Evolutionary conservation across 2,888 invertebrate species (phyloP).

Genomic region (Isotomurus palustris): DNA sequence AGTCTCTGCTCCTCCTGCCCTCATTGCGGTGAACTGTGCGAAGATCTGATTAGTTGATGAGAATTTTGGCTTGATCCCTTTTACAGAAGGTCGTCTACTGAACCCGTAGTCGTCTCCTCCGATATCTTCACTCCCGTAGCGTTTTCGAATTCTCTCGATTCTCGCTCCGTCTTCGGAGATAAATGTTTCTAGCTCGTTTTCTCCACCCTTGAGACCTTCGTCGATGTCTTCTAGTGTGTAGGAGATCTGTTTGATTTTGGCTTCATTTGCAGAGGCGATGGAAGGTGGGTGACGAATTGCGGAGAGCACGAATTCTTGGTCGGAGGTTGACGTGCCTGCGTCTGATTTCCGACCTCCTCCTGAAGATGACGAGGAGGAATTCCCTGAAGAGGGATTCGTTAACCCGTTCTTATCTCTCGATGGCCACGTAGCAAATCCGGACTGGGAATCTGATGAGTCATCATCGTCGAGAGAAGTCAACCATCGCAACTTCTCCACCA

Average conservation of each 20-base stretch:
- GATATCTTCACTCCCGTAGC: slow-evolving; percentile 64
- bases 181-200: slow-evolving; percentile 71
- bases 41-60: slow-evolving; percentile 60
- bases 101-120: slow-evolving; percentile 87
- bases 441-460: slow-evolving; percentile 48
- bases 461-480: slow-evolving; percentile 82
- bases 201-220: slow-evolving; percentile 53
- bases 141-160: slow-evolving; percentile 74
- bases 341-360: slow-evolving; percentile 41
- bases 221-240: slow-evolving; percentile 65
- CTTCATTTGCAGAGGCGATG: slow-evolving; percentile 40
- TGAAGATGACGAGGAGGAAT: slow-evolving; percentile 25
- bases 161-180: slow-evolving; percentile 78
- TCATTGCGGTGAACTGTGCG: slow-evolving; percentile 43
- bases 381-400: background rate
- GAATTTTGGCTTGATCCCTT: slow-evolving; percentile 82
- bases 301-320: slow-evolving; percentile 43
- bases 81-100: slow-evolving; percentile 79
- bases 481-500: slow-evolving; percentile 79
- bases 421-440: slow-evolving; percentile 45
- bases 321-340: slow-evolving; percentile 43
- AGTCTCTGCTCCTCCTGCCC: slow-evolving; percentile 35
- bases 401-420: slow-evolving; percentile 43
- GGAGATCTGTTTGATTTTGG: slow-evolving; percentile 49
- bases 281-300: slow-evolving; percentile 37